Evolutionary conservation across 37 sponge, comb jelly and placozoan species (phyloP).

Genomic region (Dysidea cf. avara): DNA sequence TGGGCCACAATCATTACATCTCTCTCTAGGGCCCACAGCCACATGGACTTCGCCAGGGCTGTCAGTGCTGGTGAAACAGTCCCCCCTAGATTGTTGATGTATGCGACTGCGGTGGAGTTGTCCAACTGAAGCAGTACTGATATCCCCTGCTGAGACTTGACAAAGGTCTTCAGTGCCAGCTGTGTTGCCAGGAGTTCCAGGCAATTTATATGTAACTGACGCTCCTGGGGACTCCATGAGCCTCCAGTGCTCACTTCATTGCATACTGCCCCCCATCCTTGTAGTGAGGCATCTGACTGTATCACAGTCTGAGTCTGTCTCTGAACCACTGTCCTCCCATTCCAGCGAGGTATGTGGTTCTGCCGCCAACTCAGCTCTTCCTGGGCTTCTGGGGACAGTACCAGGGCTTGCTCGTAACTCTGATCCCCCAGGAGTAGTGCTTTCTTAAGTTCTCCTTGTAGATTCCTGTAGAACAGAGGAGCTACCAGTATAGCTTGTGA

Average conservation of each 20-base stretch:
- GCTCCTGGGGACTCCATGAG: slow-evolving; percentile 40
- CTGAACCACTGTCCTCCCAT: not conserved
- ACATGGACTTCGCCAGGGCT: not conserved
- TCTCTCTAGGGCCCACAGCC: slow-evolving; percentile 50
- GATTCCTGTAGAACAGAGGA: slow-evolving; percentile 13
- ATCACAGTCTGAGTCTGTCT: not conserved
- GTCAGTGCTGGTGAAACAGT: slow-evolving; percentile 12
- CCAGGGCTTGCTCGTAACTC: not conserved
- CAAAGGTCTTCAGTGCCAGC: slow-evolving; percentile 17
- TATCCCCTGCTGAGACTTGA: too few relatives aligned
- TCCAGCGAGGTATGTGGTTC: not conserved
- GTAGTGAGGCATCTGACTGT: slow-evolving; percentile 46
- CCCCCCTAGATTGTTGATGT: slow-evolving; percentile 49
- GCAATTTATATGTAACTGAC: slow-evolving; percentile 36
- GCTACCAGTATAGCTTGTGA: slow-evolving; percentile 9
- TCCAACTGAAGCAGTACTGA: too few relatives aligned
- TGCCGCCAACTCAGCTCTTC: slow-evolving; percentile 18
- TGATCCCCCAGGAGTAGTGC: not conserved
- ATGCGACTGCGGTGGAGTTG: too few relatives aligned
- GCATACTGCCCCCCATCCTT: slow-evolving; percentile 42
- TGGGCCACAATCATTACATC: slow-evolving; percentile 33
- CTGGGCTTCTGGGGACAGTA: not conserved
- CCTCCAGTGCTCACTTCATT: slow-evolving; percentile 23
- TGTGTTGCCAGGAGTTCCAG: slow-evolving; percentile 39
- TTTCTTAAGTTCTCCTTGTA: slow-evolving; percentile 12